Conservation (phyloP, 23 tunicate species). For the Halocynthia aurantium region DNA sequence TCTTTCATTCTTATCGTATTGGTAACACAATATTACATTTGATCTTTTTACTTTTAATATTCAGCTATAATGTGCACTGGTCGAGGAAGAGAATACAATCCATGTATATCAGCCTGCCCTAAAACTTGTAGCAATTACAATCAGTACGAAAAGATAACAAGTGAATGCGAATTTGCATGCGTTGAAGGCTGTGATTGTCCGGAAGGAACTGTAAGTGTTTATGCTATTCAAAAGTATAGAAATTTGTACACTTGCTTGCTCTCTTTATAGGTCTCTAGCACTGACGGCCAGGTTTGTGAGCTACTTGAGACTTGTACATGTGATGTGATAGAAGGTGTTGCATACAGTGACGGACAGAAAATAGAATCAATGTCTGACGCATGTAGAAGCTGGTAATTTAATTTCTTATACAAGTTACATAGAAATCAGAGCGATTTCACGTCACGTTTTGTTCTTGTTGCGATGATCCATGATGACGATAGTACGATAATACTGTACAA, state of each 20-base stretch:
- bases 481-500: too few species aligned
- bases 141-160: conserved; percentile 57
- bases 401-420: not conserved
- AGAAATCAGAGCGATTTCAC: too few species aligned
- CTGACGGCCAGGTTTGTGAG: conserved; percentile 90
- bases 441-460: too few species aligned
- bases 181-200: conserved; percentile 98
- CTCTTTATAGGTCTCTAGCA: conserved; percentile 48
- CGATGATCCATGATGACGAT: too few species aligned
- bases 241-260: not conserved
- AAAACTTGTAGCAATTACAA: conserved; percentile 94
- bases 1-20: not conserved
- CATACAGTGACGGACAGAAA: conserved; percentile 94
- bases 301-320: conserved; percentile 80
- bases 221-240: not conserved
- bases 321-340: conserved; percentile 87
- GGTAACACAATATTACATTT: not conserved
- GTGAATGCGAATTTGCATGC: conserved; percentile 75
- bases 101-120: conserved; percentile 99
- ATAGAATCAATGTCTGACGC: conserved; percentile 95
- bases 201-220: conserved; percentile 70
- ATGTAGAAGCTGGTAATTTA: conserved; percentile 88
- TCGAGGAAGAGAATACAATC: conserved; percentile 74
- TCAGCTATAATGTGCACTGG: conserved; percentile 94
- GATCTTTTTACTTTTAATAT: conserved; percentile 11